Conservation (phyloP, 2,888 invertebrate species). For the Drosophila basisetae region DNA sequence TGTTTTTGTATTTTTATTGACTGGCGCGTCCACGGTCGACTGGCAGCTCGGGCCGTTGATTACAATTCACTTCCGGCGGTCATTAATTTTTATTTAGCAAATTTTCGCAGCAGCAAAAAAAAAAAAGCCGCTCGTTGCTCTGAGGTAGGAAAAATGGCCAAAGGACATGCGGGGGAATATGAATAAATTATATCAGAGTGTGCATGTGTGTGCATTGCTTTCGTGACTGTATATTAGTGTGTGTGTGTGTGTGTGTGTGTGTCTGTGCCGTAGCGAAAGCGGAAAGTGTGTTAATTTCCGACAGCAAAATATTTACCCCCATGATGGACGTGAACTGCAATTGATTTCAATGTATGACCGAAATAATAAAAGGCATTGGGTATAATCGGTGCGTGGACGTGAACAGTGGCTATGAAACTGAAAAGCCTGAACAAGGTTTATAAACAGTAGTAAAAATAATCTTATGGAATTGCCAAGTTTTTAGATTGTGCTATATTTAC, state of each 20-base stretch:
- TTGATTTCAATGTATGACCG: conserved; percentile 69
- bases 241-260: conserved; percentile 10
- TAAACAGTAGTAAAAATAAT: too few relatives aligned
- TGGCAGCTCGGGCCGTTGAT: conserved; percentile 66
- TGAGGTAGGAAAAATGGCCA: conserved; percentile 66
- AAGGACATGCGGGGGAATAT: conserved; percentile 58
- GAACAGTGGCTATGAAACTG: not conserved
- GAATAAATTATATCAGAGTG: conserved; percentile 66
- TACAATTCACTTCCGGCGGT: conserved; percentile 78
- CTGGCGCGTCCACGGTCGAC: conserved; percentile 34
- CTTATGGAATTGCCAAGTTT: not conserved
- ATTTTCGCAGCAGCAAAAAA: conserved; percentile 54
- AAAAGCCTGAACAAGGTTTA: not conserved
- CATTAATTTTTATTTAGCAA: conserved; percentile 81
- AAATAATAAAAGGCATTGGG: conserved; percentile 21
- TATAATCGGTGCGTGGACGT: not conserved
- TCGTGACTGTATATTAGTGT: conserved; percentile 9
- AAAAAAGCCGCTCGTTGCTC: conserved; percentile 17
- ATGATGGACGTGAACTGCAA: conserved; percentile 74
- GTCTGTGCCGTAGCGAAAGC: conserved; percentile 60
- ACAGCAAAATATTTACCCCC: conserved; percentile 71
- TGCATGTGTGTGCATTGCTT: conserved; percentile 9
- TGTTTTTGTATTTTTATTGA: conserved; percentile 50
- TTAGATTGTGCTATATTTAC: not conserved
- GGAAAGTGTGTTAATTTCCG: conserved; percentile 81